phyloP scores from a whole-genome alignment of 2,113 vertebrate species.

The Vanacampus margaritifer region DNA sequence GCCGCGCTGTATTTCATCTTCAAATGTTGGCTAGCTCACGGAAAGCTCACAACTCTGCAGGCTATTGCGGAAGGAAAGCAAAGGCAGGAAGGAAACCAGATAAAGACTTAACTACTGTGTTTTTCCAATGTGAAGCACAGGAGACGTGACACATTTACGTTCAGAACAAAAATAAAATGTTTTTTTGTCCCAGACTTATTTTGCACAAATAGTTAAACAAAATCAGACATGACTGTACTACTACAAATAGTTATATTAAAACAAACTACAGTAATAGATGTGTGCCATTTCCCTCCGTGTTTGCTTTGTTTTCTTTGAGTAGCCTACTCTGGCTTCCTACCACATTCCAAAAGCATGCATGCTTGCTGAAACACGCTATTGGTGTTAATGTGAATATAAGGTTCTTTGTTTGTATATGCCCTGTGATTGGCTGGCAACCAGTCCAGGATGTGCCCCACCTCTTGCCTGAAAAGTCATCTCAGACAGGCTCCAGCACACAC shows the following conservation, averaged over 20 bases:
- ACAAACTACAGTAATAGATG: neutral
- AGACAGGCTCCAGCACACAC: too few relatives aligned
- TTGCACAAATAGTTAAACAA: neutral
- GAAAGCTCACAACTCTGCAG: neutral
- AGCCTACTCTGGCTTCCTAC: neutral
- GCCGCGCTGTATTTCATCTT: constrained; percentile 3
- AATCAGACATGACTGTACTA: neutral
- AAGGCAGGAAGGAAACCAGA: constrained; percentile 55
- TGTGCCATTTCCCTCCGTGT: neutral
- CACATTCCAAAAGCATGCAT: neutral
- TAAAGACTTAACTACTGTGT: constrained; percentile 10
- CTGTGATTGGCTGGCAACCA: neutral
- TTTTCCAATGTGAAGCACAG: constrained; percentile 5
- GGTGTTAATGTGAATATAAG: neutral
- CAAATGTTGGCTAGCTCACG: constrained; percentile 1
- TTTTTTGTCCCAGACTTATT: neutral
- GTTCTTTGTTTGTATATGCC: neutral
- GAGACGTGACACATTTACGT: neutral
- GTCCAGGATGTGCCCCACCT: neutral
- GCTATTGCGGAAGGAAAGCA: constrained; percentile 27
- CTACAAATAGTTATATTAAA: neutral
- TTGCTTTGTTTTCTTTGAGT: too few relatives aligned
- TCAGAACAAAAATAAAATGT: constrained; percentile 2
- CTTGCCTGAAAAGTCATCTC: neutral
- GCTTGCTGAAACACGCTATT: neutral